These are phyloP conservation scores for Andrena cerasifolii DNA, from an alignment of 1,140 invertebrate species.

Conservation along the genomic window DNA sequence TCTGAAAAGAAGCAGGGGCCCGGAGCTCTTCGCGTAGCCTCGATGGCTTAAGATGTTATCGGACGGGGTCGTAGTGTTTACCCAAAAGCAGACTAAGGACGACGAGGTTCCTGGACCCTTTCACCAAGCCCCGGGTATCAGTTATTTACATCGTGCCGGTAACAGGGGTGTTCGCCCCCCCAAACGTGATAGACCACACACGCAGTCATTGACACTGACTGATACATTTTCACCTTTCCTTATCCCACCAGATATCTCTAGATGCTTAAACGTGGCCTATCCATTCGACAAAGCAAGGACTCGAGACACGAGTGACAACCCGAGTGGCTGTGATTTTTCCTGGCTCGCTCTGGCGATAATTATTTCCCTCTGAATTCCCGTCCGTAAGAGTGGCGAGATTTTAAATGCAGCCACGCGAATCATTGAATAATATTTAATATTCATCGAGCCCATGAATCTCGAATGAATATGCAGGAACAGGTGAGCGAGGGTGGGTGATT, in stretches of 20 bases:
- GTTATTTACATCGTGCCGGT: conserved; percentile 35
- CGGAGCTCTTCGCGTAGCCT: conserved; percentile 13
- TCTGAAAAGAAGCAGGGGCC: conserved; percentile 28
- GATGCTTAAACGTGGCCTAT: background rate
- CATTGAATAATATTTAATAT: conserved; percentile 48
- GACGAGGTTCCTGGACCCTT: conserved; percentile 32
- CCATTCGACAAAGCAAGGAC: background rate
- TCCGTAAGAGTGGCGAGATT: background rate
- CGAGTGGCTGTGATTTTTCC: background rate
- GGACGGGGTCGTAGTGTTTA: conserved; percentile 23
- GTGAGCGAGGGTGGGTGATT: background rate
- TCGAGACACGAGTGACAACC: too few species aligned
- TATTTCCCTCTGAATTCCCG: background rate
- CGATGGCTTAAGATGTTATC: conserved; percentile 50
- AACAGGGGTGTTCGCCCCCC: conserved; percentile 20
- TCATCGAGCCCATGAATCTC: conserved; percentile 26
- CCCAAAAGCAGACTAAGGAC: conserved; percentile 50
- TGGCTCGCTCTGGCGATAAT: conserved; percentile 7
- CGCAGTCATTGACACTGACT: conserved; percentile 11
- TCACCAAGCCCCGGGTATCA: conserved; percentile 30
- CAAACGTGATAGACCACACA: background rate
- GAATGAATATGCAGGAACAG: conserved; percentile 40
- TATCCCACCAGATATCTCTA: conserved; percentile 13
- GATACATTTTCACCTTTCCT: conserved; percentile 31
- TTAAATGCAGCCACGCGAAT: background rate